Evolutionary conservation across 2,797 vertebrate genomes (phyloP), one percentile per base, ranked within the genome.

Genomic region (Gila robusta): DNA sequence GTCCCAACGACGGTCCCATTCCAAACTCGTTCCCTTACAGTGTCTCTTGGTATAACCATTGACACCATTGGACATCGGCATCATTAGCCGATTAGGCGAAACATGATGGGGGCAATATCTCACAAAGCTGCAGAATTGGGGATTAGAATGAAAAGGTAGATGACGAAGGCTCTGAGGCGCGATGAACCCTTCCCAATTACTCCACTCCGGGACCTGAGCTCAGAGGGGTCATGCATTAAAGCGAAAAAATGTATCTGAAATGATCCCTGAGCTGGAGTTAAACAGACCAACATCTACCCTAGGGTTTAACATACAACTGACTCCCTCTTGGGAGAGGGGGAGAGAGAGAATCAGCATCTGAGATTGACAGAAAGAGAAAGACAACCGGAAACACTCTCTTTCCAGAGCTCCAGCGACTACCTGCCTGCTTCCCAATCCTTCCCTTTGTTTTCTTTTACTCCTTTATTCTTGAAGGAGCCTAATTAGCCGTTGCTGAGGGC

Each of bases 381-480:
- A 82, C 81, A 82, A 59, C 69, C 35, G 28, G 81, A 85, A 69
- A 72, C 69, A 28, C 54, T 64, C 78, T 94, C 91, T 93, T 90
- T 87, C 32, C 87, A 91, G 92, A 94, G 93, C 93, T 91, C 83
- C 74, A 28, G 90, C 93, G 91, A 94, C 94, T 96, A 97, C 96
- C 96, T 97, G 95, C 94, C 95, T 95, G 93, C 89, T 94, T 94
- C 93, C 92, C 92, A 52, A 37, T 73, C 87, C 84, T 89, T 82
- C 93, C 94, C 96, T 96, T 49, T 96, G 95, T 97, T 97, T 97
- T 98, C 96, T 97, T 98, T 97, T 96, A 97, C 98, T 96, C 97
- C 96, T 97, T 97, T 97, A 97, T 97, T 97, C 97, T 97, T 96
- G 96, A 97, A 97, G 97, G 96, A 97, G 96, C 96, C 97, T 98